Evolutionary conservation across 2,888 invertebrate genomes (phyloP), one percentile per base, ranked within the genome.

Genomic region (Spodoptera picta): DNA sequence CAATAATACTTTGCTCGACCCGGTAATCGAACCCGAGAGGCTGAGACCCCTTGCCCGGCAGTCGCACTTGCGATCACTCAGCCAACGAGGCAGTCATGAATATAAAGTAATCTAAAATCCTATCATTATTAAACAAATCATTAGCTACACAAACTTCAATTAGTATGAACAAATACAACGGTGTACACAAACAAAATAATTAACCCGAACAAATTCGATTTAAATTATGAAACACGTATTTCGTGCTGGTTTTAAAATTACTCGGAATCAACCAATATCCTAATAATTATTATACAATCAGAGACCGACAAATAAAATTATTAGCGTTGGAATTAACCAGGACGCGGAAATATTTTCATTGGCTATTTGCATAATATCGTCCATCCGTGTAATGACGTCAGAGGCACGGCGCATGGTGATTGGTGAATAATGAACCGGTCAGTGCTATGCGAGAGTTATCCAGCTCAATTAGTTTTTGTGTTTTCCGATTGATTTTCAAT

Each of bases 311-410:
- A 81, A 81, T 77, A 73, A 72, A 79, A 80, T 80, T 76, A 81
- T 77, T 68, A 69, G 52, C 47, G 47, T 66, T 63, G 55, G 61
- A 75, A 73, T 76, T 73, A 70, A 77, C 71, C 56, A 14, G 63
- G 9, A 27, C 27, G 45, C 0, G 23, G 27, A 67, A 78, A 76
- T 74, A 80, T 83, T 80, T 74, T 44, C 55, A 60, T 60, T 56
- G 49, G 45, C 31, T 67, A 81, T 83, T 83, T 83, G 76, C 85
- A 82, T 83, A 83, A 77, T 68, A 46, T 63, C 63, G 49, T 60
- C 77, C 81, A 74, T 56, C 67, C 67, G 68, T 73, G 68, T 73
- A 70, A 81, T 82, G 77, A 79, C 79, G 76, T 80, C 63, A 55
- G 56, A 68, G 59, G 60, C 55, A 65, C 60, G 65, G 59, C 48